These are phyloP conservation scores for Tryphoninae sp. DNA, from an alignment of 2,888 invertebrate species.

Conservation along the genomic window DNA sequence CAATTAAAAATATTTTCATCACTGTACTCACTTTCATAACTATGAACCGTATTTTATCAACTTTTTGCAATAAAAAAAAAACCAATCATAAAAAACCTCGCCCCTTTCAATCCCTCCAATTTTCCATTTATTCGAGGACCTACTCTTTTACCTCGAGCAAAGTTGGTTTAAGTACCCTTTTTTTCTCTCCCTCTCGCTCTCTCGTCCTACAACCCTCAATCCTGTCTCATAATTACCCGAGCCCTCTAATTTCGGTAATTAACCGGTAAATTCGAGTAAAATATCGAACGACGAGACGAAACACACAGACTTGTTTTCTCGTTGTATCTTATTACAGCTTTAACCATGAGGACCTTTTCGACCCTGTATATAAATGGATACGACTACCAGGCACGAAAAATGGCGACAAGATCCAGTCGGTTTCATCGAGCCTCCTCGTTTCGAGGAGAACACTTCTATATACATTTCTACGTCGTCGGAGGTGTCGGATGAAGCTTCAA, in stretches of 20 bases:
- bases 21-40: too few relatives aligned
- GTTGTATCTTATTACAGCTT: slow-evolving; percentile 46
- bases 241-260: slow-evolving; percentile 59
- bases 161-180: slow-evolving; percentile 34
- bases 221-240: slow-evolving; percentile 25
- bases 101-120: neutral
- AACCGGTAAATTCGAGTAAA: slow-evolving; percentile 15
- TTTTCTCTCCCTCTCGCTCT: slow-evolving; percentile 10
- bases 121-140: neutral
- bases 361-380: slow-evolving; percentile 29
- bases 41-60: neutral
- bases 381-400: slow-evolving; percentile 26
- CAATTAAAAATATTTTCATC: too few relatives aligned
- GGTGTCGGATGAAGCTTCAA: slow-evolving; percentile 68
- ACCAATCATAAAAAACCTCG: neutral
- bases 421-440: neutral
- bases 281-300: slow-evolving; percentile 5
- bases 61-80: slow-evolving; percentile 14
- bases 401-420: slow-evolving; percentile 32
- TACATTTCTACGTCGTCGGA: slow-evolving; percentile 29
- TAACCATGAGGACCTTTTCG: slow-evolving; percentile 21
- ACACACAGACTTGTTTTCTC: slow-evolving; percentile 32
- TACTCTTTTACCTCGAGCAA: slow-evolving; percentile 8
- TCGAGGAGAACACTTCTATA: slow-evolving; percentile 14
- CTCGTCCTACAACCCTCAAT: neutral